Evolutionary conservation across 2,888 invertebrate genomes (phyloP), one percentile per base, ranked within the genome.

Genomic region (Amiota mariae): DNA sequence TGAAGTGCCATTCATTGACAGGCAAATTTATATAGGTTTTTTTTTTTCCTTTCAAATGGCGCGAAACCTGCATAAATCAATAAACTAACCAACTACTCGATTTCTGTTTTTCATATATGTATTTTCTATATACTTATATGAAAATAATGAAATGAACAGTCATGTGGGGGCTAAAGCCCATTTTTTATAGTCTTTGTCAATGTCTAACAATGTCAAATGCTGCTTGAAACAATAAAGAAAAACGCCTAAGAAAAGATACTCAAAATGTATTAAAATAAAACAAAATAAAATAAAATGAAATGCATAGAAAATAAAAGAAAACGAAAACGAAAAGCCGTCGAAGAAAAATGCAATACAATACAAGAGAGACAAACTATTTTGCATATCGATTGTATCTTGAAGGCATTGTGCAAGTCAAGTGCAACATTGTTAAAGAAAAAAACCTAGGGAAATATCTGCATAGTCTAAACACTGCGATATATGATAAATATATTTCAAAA

Each of bases 201-300:
- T 63, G 66, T 36, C 66, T 18, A 68, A 11, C 67, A 68, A 68
- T 68, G 67, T 68, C 67, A 68, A 68, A 68, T 68, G 20, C 11
- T 15, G n/a, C 57, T n/a, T 36, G 36, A 36, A 36, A 36, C 36
- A 36, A 36, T 36, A 36, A 36, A 36, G 36, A 36, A 36, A 24
- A 36, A 36, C 36, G 36, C 36, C 36, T 36, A 59, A 12, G 24
- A 59, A 59, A 18, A 59, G 59, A 59, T 59, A 59, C 59, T 12
- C 54, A 54, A 54, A 54, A 54, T n/a, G n/a, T 54, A 54, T n/a
- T 54, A 54, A 54, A 54, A n/a, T n/a, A n/a, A n/a, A n/a, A n/a
- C n/a, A n/a, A n/a, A n/a, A 51, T 2, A 4, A 54, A 54, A 12
- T 12, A 54, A 8, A 54, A 54, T 54, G 12, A 36, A 36, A 36